These are phyloP conservation scores for Adelosebastes latens DNA, from an alignment of 2,797 vertebrate species.

Conservation along the genomic window DNA sequence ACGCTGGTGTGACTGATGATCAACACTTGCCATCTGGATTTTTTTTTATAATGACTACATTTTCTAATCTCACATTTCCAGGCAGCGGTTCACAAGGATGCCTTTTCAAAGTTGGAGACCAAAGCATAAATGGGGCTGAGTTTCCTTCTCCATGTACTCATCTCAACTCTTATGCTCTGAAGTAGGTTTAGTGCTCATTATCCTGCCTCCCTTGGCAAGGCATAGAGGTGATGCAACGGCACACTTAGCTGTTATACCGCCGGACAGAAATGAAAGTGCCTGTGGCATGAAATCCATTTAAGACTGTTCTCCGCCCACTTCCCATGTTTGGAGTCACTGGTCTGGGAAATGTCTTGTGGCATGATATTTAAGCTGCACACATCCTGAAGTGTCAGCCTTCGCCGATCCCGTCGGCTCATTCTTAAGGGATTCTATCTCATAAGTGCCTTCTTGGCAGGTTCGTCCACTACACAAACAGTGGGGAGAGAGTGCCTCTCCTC, in stretches of 20 bases:
- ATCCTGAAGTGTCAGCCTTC: conserved; percentile 49
- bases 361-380: conserved; percentile 67
- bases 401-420: conserved; percentile 30
- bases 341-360: conserved; percentile 67
- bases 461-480: conserved; percentile 44
- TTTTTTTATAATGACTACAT: conserved; percentile 4
- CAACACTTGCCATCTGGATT: conserved; percentile 46
- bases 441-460: conserved; percentile 71
- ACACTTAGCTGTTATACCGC: conserved; percentile 54
- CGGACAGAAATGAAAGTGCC: conserved; percentile 68
- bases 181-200: conserved; percentile 69
- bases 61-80: conserved; percentile 22
- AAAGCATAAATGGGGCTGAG: conserved; percentile 3
- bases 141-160: conserved; percentile 26
- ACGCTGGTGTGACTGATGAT: conserved; percentile 37
- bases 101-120: conserved; percentile 14
- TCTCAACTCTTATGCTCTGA: conserved; percentile 40
- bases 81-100: background rate
- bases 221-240: conserved; percentile 41
- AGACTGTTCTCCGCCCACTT: conserved; percentile 44
- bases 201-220: conserved; percentile 57
- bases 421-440: conserved; percentile 62
- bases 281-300: conserved; percentile 73
- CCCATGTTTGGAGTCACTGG: conserved; percentile 54
- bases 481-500: conserved; percentile 35